Conservation (phyloP, 2,113 vertebrate species). For the Amia ocellicauda region DNA sequence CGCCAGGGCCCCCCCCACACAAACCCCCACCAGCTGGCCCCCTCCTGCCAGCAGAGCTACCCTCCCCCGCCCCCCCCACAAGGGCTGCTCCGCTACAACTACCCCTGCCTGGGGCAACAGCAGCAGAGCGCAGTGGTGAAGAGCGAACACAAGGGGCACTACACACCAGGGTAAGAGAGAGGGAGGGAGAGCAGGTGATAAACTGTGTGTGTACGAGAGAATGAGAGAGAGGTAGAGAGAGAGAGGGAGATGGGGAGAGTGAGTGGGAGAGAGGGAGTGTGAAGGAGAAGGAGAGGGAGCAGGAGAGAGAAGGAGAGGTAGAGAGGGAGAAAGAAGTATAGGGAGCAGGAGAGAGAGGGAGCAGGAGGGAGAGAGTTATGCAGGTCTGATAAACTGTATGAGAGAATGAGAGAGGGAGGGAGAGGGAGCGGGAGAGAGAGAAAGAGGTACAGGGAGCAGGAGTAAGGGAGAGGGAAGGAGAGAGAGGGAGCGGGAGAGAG, state of each 20-base stretch:
- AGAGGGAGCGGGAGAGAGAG: too few species aligned
- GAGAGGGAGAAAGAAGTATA: too few species aligned
- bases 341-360: not conserved
- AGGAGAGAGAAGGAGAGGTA: constrained; percentile 34
- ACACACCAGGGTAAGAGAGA: constrained; percentile 83
- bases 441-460: too few species aligned
- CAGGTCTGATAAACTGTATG: too few species aligned
- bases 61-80: constrained; percentile 65
- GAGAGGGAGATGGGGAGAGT: not conserved
- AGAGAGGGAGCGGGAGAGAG: not conserved
- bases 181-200: not conserved
- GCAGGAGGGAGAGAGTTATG: too few species aligned
- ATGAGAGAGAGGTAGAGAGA: not conserved
- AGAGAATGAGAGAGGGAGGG: too few species aligned
- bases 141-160: constrained; percentile 86
- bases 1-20: constrained; percentile 58
- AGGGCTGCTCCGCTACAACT: constrained; percentile 75
- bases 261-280: constrained; percentile 4
- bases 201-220: not conserved
- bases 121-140: constrained; percentile 76
- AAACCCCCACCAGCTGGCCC: too few species aligned
- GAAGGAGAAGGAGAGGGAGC: constrained; percentile 32
- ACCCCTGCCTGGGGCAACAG: constrained; percentile 74
- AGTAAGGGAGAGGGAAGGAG: too few species aligned
- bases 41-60: constrained; percentile 65